Base-by-base conservation (phyloP, 2,797 vertebrate genomes). In the Bucorvus abyssinicus region DNA sequence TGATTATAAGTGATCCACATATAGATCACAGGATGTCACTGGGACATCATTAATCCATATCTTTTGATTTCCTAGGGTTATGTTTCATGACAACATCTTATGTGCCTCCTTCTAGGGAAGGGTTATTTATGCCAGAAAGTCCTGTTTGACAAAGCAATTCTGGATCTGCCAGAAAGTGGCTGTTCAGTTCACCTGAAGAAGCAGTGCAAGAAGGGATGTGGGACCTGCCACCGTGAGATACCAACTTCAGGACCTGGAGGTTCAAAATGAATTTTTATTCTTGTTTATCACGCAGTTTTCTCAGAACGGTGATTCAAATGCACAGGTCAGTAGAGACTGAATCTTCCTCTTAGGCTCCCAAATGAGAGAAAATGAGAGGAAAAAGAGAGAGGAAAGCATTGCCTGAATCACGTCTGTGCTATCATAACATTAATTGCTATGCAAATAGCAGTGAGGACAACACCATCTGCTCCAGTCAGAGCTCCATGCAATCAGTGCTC, bases 101-200 rank as follows among this genome's bases (percentile, higher is more conserved):
- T 90, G 91, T 38, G 91, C 75, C 30, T 68, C 65, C 45, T 19
- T 82, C 16, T 90, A 93, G 16, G 75, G 65, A 74, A 38, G 1
- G 12, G 60, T n/a, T 26, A 77, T 95, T 74, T 73, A 77, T n/a
- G 67, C 50, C 60, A 77, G 50, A 9, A 12, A 45, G 2, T 23
- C 76, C 36, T 93, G 87, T n/a, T 77, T 17, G 2, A 60, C 60
- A 40, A 30, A 93, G 60, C 60, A 93, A 15, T 74, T 81, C 71
- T 93, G 91, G 75, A 93, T 95, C 76, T 95, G 93, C 81, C 90
- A 94, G 69, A 93, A 84, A 84, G 50, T 8, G 22, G 24, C 79
- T 30, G 20, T 82, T 69, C 45, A 36, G 45, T 63, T 95, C 42
- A 49, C 55, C 60, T 93, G 88, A 84, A 73, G 87, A 49, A 68